Base-by-base conservation (phyloP, 2,888 invertebrate genomes). In the Electrophaes corylata region DNA sequence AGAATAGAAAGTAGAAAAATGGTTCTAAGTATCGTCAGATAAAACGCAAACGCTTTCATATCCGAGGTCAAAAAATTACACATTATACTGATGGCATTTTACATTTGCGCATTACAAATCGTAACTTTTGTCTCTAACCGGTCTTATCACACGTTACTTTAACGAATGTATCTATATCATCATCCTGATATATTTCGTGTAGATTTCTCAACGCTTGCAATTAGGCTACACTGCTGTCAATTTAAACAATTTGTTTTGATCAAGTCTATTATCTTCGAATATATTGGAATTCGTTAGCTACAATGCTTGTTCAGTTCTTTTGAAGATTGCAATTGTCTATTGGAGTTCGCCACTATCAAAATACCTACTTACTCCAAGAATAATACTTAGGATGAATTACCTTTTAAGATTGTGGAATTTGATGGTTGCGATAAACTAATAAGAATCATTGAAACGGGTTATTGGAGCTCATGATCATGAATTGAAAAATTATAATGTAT, bases 211-310 rank as follows among this genome's bases (percentile, higher is more conserved):
- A 31, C 11, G 46, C 29, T 2, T 29, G 31, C n/a, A 51, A 47
- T 43, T 43, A 37, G 57, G 52, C 31, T 35, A 43, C 20, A 52
- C 39, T 52, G 48, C 35, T 46, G 4, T 35, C 40, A 46, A 51
- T 51, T 23, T 50, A 46, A n/a, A 23, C 18, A 37, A 44, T 52
- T 37, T 16, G 18, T 45, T 45, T 29, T 19, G 14, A 45, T 53
- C 39, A 20, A 39, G 46, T 20, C 35, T 46, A 53, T 20, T 11
- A 45, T 46, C 14, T 53, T 39, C 16, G 18, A 44, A 46, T 46
- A 49, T 3, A 19, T 31, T 18, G 14, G 20, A 46, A 12, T 4
- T 3, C 10, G 10, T 10, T 6, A 10, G 26, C 26, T 10, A 29
- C 26, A 29, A 1, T 29, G 26, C 26, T 10, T 29, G 26, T 29